These are phyloP conservation scores for Arothron firmamentum DNA, from an alignment of 2,113 vertebrate species.

Conservation along the genomic window DNA sequence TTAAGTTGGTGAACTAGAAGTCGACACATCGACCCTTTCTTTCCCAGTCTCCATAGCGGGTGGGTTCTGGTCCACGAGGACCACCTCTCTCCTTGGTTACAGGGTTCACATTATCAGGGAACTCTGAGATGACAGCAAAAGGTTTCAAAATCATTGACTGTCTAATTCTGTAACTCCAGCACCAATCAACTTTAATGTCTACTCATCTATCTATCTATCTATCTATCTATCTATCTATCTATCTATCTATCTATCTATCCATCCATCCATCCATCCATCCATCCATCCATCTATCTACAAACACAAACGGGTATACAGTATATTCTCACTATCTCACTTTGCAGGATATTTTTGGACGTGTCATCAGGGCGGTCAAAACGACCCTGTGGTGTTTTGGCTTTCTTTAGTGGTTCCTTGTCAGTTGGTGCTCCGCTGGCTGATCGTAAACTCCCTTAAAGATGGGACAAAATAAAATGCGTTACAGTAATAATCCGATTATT, in stretches of 20 bases:
- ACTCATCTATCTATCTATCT: no score
- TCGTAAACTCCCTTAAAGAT: slow-evolving; percentile 53
- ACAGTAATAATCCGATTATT: no score
- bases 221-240: no score
- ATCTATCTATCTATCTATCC: no score
- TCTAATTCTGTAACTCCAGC: neutral
- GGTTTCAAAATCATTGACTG: neutral
- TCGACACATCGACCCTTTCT: slow-evolving; percentile 96
- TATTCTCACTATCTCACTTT: slow-evolving; percentile 72
- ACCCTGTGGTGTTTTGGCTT: slow-evolving; percentile 85
- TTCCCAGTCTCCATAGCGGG: slow-evolving; percentile 96
- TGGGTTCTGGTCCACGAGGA: slow-evolving; percentile 93
- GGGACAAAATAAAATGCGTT: no score
- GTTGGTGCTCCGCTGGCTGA: slow-evolving; percentile 57
- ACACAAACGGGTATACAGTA: no score
- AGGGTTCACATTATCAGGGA: slow-evolving; percentile 89
- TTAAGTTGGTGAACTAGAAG: slow-evolving; percentile 73
- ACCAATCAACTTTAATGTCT: no score
- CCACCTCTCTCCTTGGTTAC: slow-evolving; percentile 91
- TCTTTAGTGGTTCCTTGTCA: slow-evolving; percentile 75
- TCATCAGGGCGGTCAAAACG: slow-evolving; percentile 83
- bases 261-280: no score
- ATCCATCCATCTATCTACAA: no score
- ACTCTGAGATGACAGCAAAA: slow-evolving; percentile 71
- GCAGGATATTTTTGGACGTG: slow-evolving; percentile 76